Evolutionary conservation across 2,888 invertebrate genomes (phyloP).

Genomic region (Desoria tigrina): DNA sequence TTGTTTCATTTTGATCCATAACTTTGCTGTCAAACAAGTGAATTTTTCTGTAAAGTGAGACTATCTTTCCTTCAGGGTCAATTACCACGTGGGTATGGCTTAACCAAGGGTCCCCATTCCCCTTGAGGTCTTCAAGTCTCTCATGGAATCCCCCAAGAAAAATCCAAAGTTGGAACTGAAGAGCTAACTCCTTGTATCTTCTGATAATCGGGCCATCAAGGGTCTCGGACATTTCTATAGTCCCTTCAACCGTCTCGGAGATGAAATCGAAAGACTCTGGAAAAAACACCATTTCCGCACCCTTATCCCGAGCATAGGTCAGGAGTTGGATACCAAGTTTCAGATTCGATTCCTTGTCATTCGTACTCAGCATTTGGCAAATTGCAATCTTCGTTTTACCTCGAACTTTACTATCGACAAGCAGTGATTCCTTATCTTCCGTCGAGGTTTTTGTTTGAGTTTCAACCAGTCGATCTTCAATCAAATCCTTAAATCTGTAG

Average conservation of each 20-base stretch:
- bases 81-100: conserved; percentile 85
- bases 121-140: background rate
- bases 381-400: conserved; percentile 9
- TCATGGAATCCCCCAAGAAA: conserved; percentile 89
- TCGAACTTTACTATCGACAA: too few relatives aligned
- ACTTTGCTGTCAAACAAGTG: conserved; percentile 96
- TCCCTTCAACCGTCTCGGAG: conserved; percentile 70
- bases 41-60: conserved; percentile 78
- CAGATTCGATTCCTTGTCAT: background rate
- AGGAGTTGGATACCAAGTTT: background rate
- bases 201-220: conserved; percentile 68
- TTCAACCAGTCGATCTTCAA: too few relatives aligned
- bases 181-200: conserved; percentile 74
- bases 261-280: conserved; percentile 95
- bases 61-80: conserved; percentile 72
- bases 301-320: background rate
- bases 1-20: too few relatives aligned
- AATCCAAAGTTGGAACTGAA: conserved; percentile 75
- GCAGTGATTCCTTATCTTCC: too few relatives aligned
- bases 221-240: conserved; percentile 69
- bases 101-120: conserved; percentile 55
- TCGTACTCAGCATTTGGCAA: background rate
- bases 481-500: too few relatives aligned
- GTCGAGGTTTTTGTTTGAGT: too few relatives aligned
- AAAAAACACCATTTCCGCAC: conserved; percentile 77